phyloP scores from a whole-genome alignment of 2,888 invertebrate genomes.

The Diloba caeruleocephala region DNA sequence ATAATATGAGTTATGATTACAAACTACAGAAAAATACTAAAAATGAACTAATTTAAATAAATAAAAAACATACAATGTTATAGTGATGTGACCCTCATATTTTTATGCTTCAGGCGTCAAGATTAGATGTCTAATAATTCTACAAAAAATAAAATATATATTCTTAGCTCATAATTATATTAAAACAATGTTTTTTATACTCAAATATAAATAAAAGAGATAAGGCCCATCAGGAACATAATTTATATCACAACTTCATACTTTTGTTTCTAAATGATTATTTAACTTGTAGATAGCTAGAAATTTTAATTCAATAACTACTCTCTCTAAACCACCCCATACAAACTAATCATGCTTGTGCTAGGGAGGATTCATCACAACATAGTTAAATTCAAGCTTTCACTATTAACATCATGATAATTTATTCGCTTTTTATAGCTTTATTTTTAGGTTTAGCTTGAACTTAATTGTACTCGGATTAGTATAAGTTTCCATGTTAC shows the following conservation, averaged over 20 bases:
- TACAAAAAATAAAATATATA: too few species aligned
- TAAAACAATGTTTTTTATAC: too few species aligned
- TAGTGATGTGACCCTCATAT: too few species aligned
- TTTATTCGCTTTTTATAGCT: background rate
- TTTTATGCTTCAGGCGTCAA: too few species aligned
- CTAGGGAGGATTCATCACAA: slow-evolving; percentile 44
- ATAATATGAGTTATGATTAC: too few species aligned
- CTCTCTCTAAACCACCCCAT: slow-evolving; percentile 47
- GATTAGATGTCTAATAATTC: too few species aligned
- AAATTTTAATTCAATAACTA: slow-evolving; percentile 10
- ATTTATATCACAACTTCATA: slow-evolving; percentile 3
- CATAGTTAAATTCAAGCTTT: slow-evolving; percentile 51
- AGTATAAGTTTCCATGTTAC: slow-evolving; percentile 36
- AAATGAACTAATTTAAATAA: too few species aligned
- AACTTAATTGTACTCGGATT: slow-evolving; percentile 47
- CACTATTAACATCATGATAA: slow-evolving; percentile 20
- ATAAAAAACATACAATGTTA: too few species aligned
- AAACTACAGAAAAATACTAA: too few species aligned
- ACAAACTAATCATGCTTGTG: slow-evolving; percentile 59
- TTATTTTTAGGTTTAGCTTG: slow-evolving; percentile 46
- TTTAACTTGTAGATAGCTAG: slow-evolving; percentile 13
- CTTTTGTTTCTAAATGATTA: slow-evolving; percentile 3
- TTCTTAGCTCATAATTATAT: too few species aligned
- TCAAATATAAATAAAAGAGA: background rate
- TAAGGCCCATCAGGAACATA: background rate